These are phyloP conservation scores for Archivesica marissinica DNA, from an alignment of 1,140 invertebrate species.

Conservation along the genomic window DNA sequence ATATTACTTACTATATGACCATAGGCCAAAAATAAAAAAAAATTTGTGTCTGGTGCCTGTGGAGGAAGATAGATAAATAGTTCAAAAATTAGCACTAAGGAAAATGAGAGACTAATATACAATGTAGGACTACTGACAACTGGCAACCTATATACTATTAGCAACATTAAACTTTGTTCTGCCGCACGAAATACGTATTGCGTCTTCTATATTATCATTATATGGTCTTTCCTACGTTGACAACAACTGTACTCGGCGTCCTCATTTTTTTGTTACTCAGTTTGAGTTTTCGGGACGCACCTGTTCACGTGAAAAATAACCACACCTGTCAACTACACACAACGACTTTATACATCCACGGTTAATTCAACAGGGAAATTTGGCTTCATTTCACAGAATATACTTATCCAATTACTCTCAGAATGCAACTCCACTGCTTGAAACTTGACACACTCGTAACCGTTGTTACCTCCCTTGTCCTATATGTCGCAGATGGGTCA, in stretches of 20 bases:
- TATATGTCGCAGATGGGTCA: slow-evolving; percentile 24
- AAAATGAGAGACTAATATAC: neutral
- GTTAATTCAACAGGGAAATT: neutral
- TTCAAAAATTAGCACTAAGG: slow-evolving; percentile 9
- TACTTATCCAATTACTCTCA: neutral
- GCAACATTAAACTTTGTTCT: neutral
- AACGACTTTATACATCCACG: neutral
- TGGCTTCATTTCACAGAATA: neutral
- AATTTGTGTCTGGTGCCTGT: no score
- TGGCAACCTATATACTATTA: no score
- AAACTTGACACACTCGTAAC: neutral
- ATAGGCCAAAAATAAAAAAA: no score
- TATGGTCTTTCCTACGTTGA: no score
- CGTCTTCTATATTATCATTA: no score
- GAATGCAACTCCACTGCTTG: neutral
- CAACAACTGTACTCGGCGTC: no score
- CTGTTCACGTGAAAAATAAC: slow-evolving; percentile 61
- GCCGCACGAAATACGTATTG: no score
- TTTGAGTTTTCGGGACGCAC: slow-evolving; percentile 62
- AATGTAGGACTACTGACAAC: neutral
- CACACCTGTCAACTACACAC: neutral
- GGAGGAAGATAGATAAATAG: no score
- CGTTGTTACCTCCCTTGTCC: neutral
- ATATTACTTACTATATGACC: no score
- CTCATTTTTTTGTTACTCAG: no score